Conservation (phyloP, 2,113 vertebrate genomes). For the Takifugu bimaculatus region DNA sequence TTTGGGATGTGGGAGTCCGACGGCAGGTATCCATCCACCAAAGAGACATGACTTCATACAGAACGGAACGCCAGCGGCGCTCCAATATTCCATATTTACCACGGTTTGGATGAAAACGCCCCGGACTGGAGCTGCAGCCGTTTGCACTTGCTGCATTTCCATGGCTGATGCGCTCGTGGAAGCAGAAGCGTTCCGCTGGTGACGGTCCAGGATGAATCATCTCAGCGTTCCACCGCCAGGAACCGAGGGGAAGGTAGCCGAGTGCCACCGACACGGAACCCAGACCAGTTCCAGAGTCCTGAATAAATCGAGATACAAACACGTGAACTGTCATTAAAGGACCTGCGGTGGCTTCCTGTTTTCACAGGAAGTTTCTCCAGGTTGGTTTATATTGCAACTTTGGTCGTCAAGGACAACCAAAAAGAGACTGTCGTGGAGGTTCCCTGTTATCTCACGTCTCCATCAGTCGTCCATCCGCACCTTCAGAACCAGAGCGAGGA, state of each 20-base stretch:
- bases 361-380: too few species aligned
- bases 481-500: too few species aligned
- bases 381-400: too few species aligned
- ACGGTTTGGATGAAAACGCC: slow-evolving; percentile 33
- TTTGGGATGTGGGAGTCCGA: slow-evolving; percentile 5
- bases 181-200: slow-evolving; percentile 31
- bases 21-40: slow-evolving; percentile 33
- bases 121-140: slow-evolving; percentile 13
- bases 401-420: too few species aligned
- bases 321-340: too few species aligned
- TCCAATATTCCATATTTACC: slow-evolving; percentile 42
- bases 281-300: neutral
- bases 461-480: too few species aligned
- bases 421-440: too few species aligned
- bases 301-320: too few species aligned
- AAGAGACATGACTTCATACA: slow-evolving; percentile 46
- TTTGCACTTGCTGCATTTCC: slow-evolving; percentile 43
- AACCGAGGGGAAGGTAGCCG: slow-evolving; percentile 30
- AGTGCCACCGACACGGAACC: slow-evolving; percentile 12
- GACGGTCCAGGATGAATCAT: slow-evolving; percentile 50
- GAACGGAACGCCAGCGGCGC: slow-evolving; percentile 6
- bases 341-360: too few species aligned
- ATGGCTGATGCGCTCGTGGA: slow-evolving; percentile 53
- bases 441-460: too few species aligned
- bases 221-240: slow-evolving; percentile 20